Evolutionary conservation across 1,140 invertebrate species (phyloP).

Genomic region (Drosophila funebris): DNA sequence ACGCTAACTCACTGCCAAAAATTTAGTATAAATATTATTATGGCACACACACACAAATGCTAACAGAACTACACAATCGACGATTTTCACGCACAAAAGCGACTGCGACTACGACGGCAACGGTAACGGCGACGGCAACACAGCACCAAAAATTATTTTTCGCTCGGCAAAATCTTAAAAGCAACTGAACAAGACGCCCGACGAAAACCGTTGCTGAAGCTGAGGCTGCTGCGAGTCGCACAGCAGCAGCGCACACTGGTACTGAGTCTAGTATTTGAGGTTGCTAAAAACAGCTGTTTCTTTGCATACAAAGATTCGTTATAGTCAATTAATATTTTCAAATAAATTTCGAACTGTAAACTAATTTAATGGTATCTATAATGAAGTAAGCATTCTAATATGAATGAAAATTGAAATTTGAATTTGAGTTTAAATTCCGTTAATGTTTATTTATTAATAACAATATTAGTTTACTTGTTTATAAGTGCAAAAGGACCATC

Average conservation of each 20-base stretch:
- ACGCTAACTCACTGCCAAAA: constrained; percentile 6
- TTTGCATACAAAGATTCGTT: too few species aligned
- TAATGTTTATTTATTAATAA: too few species aligned
- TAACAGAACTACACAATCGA: constrained; percentile 34
- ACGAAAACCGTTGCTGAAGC: constrained; percentile 63
- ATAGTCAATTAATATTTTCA: too few species aligned
- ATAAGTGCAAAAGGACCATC: too few species aligned
- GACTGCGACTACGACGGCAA: constrained; percentile 23
- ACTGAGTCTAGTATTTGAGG: background rate
- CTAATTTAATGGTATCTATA: background rate
- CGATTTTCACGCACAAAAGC: constrained; percentile 49
- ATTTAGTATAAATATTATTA: constrained; percentile 36
- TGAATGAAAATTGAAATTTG: too few species aligned
- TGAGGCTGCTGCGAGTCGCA: constrained; percentile 45
- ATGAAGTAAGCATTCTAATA: too few species aligned
- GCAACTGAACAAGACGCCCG: constrained; percentile 76
- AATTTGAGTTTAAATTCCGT: too few species aligned
- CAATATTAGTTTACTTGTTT: too few species aligned
- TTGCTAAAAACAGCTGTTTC: background rate
- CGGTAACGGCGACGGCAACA: constrained; percentile 34
- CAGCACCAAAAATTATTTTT: constrained; percentile 65
- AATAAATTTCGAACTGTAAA: background rate
- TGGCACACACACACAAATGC: constrained; percentile 30
- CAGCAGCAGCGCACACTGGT: constrained; percentile 56
- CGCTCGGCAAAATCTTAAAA: constrained; percentile 83